Conservation (phyloP, 2,797 vertebrate species). For the Molossus molossus region DNA sequence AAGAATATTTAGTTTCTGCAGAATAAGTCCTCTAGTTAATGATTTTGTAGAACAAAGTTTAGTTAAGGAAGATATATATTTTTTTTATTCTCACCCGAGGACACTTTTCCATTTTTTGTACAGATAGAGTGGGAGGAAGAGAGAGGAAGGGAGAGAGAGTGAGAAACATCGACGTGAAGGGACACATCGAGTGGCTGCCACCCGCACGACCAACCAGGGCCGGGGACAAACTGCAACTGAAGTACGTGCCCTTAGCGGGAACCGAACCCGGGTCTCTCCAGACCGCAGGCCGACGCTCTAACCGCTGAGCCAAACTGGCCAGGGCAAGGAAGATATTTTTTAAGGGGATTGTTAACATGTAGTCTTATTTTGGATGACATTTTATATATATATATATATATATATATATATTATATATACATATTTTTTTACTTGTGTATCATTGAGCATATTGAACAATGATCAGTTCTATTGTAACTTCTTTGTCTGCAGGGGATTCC, state of each 20-base stretch:
- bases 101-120: too few relatives aligned
- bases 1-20: neutral
- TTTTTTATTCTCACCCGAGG: too few relatives aligned
- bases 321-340: neutral
- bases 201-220: too few relatives aligned
- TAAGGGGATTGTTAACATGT: neutral
- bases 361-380: neutral
- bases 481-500: neutral
- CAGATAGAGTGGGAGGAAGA: too few relatives aligned
- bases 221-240: too few relatives aligned
- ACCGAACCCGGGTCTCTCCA: too few relatives aligned
- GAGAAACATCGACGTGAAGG: too few relatives aligned
- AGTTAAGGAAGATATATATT: neutral
- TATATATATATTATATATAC: neutral
- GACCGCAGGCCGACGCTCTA: too few relatives aligned
- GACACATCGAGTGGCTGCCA: too few relatives aligned
- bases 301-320: too few relatives aligned
- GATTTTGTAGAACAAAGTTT: neutral
- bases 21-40: neutral
- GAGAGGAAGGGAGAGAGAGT: too few relatives aligned
- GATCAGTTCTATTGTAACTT: neutral
- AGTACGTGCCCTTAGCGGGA: too few relatives aligned
- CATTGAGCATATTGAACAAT: neutral
- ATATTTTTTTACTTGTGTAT: neutral
- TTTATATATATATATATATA: neutral